Base-by-base conservation (phyloP, 2,888 invertebrate species). In the Eueremaeus valkanovi region DNA sequence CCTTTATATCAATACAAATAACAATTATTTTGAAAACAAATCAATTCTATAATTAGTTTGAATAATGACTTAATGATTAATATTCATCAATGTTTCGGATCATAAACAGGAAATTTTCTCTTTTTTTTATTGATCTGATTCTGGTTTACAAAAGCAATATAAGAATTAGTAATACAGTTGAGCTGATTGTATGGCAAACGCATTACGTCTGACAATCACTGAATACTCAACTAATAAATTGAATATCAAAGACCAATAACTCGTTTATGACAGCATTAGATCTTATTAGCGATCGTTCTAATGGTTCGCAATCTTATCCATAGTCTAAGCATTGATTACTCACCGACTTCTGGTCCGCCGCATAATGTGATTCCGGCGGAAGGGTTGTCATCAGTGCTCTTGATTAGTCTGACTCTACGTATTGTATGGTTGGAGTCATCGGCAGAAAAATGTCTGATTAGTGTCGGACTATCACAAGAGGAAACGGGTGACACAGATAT, bases 311-410 rank as follows among this genome's bases (percentile, higher is more conserved):
- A n/a, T 40, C 5, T 8, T 45, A 68, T 63, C 5, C 8, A n/a
- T 5, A 68, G 27, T 61, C 5, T 72, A 73, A 16, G 55, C 24
- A 73, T 27, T 24, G 31, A 9, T 13, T 13, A 58, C 74, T 74
- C 13, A 74, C 74, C 74, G 11, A 76, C 76, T 73, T 76, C 76
- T 18, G 42, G 45, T 11, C 76, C 76, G 45, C 76, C 76, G n/a
- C 76, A 76, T 31, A 76, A 66, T 24, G 73, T 76, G 31, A 76
- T 55, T 31, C 76, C 76, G 45, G 42, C 73, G 13, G 36, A 40
- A 0, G 74, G 74, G 18, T 61, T 42, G 40, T 74, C 74, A 27
- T 66, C 74, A 16, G 74, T 31, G 16, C 40, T 40, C 33, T 74
- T 74, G 63, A 74, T 63, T 3, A 74, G 42, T 27, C 49, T 11